Evolutionary conservation across 1,140 invertebrate genomes (phyloP).

Genomic region (Caenorhabditis tropicalis): DNA sequence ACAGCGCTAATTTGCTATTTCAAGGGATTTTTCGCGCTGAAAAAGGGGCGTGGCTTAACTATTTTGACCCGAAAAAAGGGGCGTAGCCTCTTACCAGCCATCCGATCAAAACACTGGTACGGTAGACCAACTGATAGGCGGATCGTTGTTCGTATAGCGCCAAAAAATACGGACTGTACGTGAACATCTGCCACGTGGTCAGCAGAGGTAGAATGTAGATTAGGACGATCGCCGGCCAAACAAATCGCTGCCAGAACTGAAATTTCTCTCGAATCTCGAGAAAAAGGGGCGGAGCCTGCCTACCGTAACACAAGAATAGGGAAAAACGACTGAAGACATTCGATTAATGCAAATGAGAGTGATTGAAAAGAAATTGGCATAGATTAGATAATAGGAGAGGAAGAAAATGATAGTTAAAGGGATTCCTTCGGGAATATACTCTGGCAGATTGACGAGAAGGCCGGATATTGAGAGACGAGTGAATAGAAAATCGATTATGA

Average conservation of each 20-base stretch:
- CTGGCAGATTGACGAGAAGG: background rate
- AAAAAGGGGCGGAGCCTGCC: background rate
- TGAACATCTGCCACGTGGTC: constrained; percentile 5
- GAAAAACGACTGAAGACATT: constrained; percentile 1
- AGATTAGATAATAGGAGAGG: constrained; percentile 10
- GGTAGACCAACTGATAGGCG: background rate
- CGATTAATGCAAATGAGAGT: constrained; percentile 4
- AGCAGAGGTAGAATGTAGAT: background rate
- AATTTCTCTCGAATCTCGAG: background rate
- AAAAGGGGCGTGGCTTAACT: too few relatives aligned
- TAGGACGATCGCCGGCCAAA: background rate
- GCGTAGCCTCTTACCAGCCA: background rate
- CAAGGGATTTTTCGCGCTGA: too few relatives aligned
- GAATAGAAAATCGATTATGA: constrained; percentile 2
- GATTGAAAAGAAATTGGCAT: constrained; percentile 1
- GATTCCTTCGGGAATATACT: background rate
- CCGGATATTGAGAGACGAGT: constrained; percentile 23
- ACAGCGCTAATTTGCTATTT: too few relatives aligned
- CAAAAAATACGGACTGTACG: constrained; percentile 1
- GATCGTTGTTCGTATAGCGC: background rate
- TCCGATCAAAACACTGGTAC: background rate
- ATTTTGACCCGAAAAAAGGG: background rate
- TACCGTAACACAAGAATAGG: background rate
- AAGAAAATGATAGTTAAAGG: background rate
- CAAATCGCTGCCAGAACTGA: background rate